phyloP scores from a whole-genome alignment of 2,797 vertebrate species.

The Agapornis canus region DNA sequence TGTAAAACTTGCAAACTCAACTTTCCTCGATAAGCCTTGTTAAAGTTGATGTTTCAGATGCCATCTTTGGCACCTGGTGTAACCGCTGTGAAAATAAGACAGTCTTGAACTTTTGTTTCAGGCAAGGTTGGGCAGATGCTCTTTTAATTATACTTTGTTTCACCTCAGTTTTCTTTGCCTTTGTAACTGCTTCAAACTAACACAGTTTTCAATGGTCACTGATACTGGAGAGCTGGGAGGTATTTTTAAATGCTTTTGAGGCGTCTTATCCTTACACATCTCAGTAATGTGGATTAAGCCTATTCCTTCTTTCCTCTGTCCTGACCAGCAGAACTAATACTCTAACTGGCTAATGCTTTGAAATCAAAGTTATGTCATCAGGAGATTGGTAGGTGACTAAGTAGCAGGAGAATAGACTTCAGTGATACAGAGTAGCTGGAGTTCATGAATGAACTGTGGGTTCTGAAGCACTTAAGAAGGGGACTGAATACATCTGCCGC shows the following conservation, averaged over 20 bases:
- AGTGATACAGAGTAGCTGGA: neutral
- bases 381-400: neutral
- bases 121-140: slow-evolving; percentile 18
- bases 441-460: neutral
- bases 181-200: neutral
- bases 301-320: neutral
- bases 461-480: neutral
- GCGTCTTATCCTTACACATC: neutral
- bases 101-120: neutral
- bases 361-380: neutral
- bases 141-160: slow-evolving; percentile 6
- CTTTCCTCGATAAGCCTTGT: neutral
- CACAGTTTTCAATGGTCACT: neutral
- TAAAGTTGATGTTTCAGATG: neutral
- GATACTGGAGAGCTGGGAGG: neutral
- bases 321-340: neutral
- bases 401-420: neutral
- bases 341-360: neutral
- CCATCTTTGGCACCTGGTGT: neutral
- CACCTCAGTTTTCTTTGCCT: neutral
- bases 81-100: neutral
- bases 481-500: neutral
- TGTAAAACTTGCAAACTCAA: neutral
- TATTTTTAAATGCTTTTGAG: neutral
- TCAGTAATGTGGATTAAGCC: neutral